Base-by-base conservation (phyloP, 2,888 invertebrate species). In the Ochropacha duplaris region DNA sequence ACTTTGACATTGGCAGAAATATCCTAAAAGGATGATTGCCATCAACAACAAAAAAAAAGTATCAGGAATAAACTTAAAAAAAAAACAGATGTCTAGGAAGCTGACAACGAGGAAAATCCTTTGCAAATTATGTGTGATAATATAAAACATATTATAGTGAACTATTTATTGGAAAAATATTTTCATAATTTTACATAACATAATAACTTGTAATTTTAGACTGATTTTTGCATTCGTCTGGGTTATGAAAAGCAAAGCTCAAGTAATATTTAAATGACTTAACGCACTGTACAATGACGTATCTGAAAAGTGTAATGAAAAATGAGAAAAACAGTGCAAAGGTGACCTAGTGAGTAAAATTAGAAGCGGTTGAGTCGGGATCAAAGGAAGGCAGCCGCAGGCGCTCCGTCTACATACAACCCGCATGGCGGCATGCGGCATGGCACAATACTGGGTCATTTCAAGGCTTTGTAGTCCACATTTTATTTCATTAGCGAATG, bases 261-360 rank as follows among this genome's bases (percentile, higher is more conserved):
- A 16, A 34, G 34, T 34, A 14, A 14, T 14, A 4, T 6, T 14
- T 5, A 39, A 44, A 44, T n/a, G 44, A 39, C 1, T 9, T 9
- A 19, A 44, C 44, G 44, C 44, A 44, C 44, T 9, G 16, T n/a
- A 19, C 44, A 9, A 3, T 19, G 44, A 44, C 44, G 44, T 44
- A 19, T 44, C 19, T 44, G 9, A 44, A 44, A 19, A 44, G 19
- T 9, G 9, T 51, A 19, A 61, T 58, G 58, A 57, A 60, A 58
- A 54, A 61, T 63, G 60, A 60, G 54, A 54, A 54, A 56, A 65
- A 57, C 64, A 44, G 44, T 57, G 50, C 59, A 74, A 74, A 72
- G 70, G 72, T 72, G 72, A 74, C 74, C 72, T 70, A 74, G 66
- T 72, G 59, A 64, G 67, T 58, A 74, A 67, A 72, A 70, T 72